phyloP scores from a whole-genome alignment of 2,888 invertebrate genomes.

The Cyclophora albipunctata region DNA sequence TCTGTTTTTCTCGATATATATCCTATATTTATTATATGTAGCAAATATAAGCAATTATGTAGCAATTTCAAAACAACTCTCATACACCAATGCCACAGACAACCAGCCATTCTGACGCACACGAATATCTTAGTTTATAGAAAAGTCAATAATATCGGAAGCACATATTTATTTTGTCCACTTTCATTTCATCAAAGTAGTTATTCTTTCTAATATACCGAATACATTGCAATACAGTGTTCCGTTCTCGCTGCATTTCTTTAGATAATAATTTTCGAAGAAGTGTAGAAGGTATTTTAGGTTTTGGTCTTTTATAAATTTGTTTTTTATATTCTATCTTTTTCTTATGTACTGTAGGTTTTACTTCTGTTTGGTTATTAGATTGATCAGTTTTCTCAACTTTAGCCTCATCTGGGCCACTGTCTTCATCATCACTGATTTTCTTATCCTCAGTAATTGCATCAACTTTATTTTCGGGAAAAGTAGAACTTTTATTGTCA shows the following conservation, averaged over 20 bases:
- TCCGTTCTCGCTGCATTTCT: conserved; percentile 90
- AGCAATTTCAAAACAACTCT: no score
- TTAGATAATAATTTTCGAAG: conserved; percentile 82
- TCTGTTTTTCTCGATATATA: no score
- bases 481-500: neutral
- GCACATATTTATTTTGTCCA: no score
- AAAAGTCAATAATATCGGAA: no score
- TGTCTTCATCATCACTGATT: conserved; percentile 9
- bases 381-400: conserved; percentile 14
- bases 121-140: no score
- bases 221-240: conserved; percentile 90
- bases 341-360: conserved; percentile 2
- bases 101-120: no score
- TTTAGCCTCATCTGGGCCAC: conserved; percentile 18
- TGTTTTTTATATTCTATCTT: conserved; percentile 15
- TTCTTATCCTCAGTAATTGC: neutral
- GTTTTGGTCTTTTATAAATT: conserved; percentile 21
- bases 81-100: no score
- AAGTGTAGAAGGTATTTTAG: conserved; percentile 71
- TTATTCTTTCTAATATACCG: conserved; percentile 85
- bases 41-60: no score
- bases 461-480: no score
- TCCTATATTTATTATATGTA: no score
- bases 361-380: neutral
- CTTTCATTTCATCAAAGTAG: conserved; percentile 74